Base-by-base conservation (phyloP, 2,888 invertebrate genomes). In the Aphodius sticticus region DNA sequence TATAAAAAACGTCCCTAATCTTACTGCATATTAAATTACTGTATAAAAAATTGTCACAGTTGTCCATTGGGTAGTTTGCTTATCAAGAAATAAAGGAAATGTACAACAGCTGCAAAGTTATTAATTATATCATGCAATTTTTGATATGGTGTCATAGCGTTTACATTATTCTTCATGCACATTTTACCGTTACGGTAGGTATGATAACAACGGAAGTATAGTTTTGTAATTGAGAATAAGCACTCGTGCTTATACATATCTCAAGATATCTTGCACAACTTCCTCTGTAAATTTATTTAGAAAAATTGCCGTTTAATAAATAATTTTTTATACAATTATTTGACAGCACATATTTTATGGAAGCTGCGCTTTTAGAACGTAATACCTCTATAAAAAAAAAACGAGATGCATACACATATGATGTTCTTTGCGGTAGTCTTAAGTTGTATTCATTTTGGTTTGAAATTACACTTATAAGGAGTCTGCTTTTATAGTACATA, bases 1-100 rank as follows among this genome's bases (percentile, higher is more conserved):
- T 77, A 72, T 79, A 81, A 77, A 81, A 81, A 81, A 81, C 81
- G 78, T 79, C 81, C 81, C 75, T 81, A 81, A 80, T 76, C 79
- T 80, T 78, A 80, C 78, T 76, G 77, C 76, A 74, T 70, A 53
- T 77, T 69, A 69, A 70, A 38, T 79, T 36, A 36, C 36, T 37
- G 35, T 74, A 74, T 79, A 79, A 75, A 79, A 79, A 79, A 79
- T 70, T 69, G 70, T 76, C 35, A 79, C 76, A 70, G 53, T 78
- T 53, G 53, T 53, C 53, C 53, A 53, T 53, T 12, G 53, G 70
- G 15, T 70, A 35, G 35, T 74, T 35, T 74, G 37, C 74, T 35
- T 74, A 35, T 35, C 35, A 7, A n/a, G 71, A 35, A 74, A 37
- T 74, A 53, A 53, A 53, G 53, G 53, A 53, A 53, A 53, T 53